These are phyloP conservation scores for Xyliphius kryptos DNA, from an alignment of 2,113 vertebrate species.

Conservation along the genomic window DNA sequence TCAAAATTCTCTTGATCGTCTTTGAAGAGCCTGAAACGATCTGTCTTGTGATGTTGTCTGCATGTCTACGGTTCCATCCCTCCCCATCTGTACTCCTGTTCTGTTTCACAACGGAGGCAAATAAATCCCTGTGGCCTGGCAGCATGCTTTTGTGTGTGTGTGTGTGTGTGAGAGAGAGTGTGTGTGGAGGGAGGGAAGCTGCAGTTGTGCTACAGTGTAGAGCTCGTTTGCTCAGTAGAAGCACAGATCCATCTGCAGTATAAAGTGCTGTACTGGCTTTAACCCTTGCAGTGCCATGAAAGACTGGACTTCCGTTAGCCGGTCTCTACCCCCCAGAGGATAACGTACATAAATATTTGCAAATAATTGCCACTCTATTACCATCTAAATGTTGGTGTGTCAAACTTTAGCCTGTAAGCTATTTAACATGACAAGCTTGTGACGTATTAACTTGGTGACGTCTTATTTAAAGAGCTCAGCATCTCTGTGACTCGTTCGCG, in stretches of 20 bases:
- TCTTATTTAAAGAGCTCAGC: too few species aligned
- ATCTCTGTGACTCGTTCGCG: too few species aligned
- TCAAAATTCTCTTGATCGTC: neutral
- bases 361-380: too few species aligned
- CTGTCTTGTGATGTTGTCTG: too few species aligned
- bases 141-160: slow-evolving; percentile 42
- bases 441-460: too few species aligned
- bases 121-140: slow-evolving; percentile 42
- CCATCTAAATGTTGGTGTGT: too few species aligned
- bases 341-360: too few species aligned
- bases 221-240: slow-evolving; percentile 61
- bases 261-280: slow-evolving; percentile 70
- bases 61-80: neutral
- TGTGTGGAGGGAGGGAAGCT: slow-evolving; percentile 49
- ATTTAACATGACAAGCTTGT: neutral
- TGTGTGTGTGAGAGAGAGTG: neutral
- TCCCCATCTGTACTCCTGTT: slow-evolving; percentile 6
- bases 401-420: neutral
- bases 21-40: neutral
- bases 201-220: slow-evolving; percentile 62
- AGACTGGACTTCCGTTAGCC: slow-evolving; percentile 29
- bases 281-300: slow-evolving; percentile 52
- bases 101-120: slow-evolving; percentile 34
- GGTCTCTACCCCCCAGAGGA: neutral
- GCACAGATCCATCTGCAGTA: slow-evolving; percentile 67